phyloP scores from a whole-genome alignment of 2,797 vertebrate species.

The Serranus cabrilla region DNA sequence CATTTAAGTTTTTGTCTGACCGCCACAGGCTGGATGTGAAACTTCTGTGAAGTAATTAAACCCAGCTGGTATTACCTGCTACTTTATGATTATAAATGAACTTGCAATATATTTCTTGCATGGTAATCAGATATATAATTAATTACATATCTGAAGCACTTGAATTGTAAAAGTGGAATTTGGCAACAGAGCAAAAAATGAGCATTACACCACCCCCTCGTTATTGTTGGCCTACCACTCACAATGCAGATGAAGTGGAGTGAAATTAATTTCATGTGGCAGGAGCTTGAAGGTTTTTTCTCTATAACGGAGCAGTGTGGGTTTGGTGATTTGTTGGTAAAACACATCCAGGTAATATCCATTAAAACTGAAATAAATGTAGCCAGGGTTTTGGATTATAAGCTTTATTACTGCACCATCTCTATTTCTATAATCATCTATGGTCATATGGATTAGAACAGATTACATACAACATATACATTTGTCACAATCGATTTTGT shows the following conservation, averaged over 20 bases:
- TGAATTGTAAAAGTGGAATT: conserved; percentile 11
- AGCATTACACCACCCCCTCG: neutral
- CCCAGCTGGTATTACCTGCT: neutral
- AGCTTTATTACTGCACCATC: no score
- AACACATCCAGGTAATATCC: neutral
- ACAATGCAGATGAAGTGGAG: neutral
- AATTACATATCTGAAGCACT: neutral
- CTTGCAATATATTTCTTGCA: conserved; percentile 5
- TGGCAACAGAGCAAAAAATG: neutral
- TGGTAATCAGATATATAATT: neutral
- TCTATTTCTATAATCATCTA: no score
- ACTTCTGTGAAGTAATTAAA: conserved; percentile 22
- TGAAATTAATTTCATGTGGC: neutral
- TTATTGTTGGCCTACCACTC: neutral
- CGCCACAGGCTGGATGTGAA: conserved; percentile 3
- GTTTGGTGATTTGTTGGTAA: conserved; percentile 1
- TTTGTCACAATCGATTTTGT: no score
- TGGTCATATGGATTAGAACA: no score
- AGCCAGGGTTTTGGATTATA: neutral
- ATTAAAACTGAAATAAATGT: neutral
- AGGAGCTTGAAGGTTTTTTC: neutral
- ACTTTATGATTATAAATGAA: neutral
- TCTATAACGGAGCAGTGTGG: neutral
- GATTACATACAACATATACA: no score
- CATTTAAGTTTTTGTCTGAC: neutral